phyloP scores from a whole-genome alignment of 1,140 invertebrate genomes.

The Ganaspis sp. region DNA sequence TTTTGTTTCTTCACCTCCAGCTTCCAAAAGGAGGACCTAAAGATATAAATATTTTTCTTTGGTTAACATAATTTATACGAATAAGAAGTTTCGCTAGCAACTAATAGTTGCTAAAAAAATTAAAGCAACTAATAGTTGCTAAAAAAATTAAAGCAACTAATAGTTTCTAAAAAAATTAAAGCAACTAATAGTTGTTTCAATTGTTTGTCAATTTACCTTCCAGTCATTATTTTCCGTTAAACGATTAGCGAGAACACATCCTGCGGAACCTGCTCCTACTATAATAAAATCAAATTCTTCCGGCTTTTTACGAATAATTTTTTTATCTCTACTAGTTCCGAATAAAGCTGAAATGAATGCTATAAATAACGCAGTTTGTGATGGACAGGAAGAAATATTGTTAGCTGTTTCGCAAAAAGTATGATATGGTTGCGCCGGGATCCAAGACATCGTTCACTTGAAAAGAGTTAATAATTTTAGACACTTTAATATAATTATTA shows the following conservation, averaged over 20 bases:
- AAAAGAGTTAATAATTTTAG: no score
- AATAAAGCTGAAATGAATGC: background rate
- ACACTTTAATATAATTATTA: no score
- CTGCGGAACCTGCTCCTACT: slow-evolving; percentile 32
- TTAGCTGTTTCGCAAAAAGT: background rate
- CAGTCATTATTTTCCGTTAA: slow-evolving; percentile 33
- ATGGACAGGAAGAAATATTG: background rate
- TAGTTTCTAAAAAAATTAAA: background rate
- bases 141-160: background rate
- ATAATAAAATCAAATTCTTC: slow-evolving; percentile 35
- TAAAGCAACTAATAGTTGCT: background rate
- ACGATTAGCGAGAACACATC: slow-evolving; percentile 32
- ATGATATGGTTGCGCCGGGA: background rate
- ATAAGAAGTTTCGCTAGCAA: no score
- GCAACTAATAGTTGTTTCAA: background rate
- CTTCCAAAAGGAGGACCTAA: slow-evolving; percentile 37
- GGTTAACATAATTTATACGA: slow-evolving; percentile 38
- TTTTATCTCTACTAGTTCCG: background rate
- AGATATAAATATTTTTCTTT: slow-evolving; percentile 49
- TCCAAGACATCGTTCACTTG: background rate
- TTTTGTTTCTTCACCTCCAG: slow-evolving; percentile 26
- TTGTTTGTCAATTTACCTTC: slow-evolving; percentile 18
- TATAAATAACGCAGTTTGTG: background rate
- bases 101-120: background rate
- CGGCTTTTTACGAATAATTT: background rate